Base-by-base conservation (phyloP, 1,140 invertebrate species). In the Cotesia vestalis region DNA sequence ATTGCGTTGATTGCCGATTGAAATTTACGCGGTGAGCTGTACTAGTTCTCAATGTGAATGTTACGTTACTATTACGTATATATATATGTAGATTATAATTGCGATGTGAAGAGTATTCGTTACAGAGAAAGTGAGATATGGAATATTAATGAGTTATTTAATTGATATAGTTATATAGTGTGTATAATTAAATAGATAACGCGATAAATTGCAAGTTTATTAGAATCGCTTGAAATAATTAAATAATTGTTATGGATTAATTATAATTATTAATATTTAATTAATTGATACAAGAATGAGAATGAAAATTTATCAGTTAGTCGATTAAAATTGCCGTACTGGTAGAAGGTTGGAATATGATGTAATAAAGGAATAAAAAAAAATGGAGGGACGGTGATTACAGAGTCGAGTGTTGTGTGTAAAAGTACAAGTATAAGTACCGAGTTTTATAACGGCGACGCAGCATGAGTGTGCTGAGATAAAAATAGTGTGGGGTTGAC, bases 381-480 rank as follows among this genome's bases (percentile, higher is more conserved):
- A 69, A 66, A 17, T 36, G 75, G 72, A 76, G 73, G 71, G 79
- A 78, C 81, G 80, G 81, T 84, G 79, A 84, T 84, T 83, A 79
- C 75, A 79, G 80, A 80, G 77, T 78, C 66, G 38, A 62, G 20
- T 51, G 46, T 51, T 36, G 20, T 9, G 62, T n/a, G 76, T 70
- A 69, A 71, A 74, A 72, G 35, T 69, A 61, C 61, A 71, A 71
- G 59, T 34, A 53, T 40, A 14, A 14, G 51, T 51, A 46, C 52
- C 27, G 63, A 51, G 14, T 52, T 40, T 36, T 11, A 46, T 46
- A 11, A 46, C 40, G 40, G 40, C 40, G 40, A 46, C 40, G 40
- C 11, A 9, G 40, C 11, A 66, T 57, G 76, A 64, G 73, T 61
- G 72, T 53, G 40, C 40, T 46, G 40, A 66, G 59, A 51, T n/a